Conservation (phyloP, 2,113 vertebrate species). For the Calypte anna region DNA sequence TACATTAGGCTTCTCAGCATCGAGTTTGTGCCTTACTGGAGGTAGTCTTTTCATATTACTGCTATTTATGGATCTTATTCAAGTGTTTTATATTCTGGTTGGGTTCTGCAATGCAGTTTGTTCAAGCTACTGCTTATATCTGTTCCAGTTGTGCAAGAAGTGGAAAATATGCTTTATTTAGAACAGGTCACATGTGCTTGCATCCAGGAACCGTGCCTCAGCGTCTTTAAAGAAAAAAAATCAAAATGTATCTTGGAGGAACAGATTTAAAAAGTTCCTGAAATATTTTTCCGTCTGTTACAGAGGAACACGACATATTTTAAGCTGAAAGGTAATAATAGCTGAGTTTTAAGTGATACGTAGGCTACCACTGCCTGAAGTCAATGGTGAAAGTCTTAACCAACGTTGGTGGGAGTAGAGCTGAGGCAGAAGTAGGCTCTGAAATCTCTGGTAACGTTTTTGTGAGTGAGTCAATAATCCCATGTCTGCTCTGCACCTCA, state of each 20-base stretch:
- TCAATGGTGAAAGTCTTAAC: constrained; percentile 12
- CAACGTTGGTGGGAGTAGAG: background rate
- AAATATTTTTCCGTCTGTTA: constrained; percentile 68
- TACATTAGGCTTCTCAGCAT: constrained; percentile 57
- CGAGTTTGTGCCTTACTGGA: constrained; percentile 59
- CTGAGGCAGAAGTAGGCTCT: background rate
- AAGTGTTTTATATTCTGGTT: constrained; percentile 68
- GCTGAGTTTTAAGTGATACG: background rate
- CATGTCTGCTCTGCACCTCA: constrained; percentile 47
- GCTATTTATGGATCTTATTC: constrained; percentile 76
- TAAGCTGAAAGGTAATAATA: constrained; percentile 39
- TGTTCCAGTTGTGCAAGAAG: constrained; percentile 86
- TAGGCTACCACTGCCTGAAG: constrained; percentile 5
- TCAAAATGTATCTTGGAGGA: constrained; percentile 75
- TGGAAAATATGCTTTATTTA: constrained; percentile 89
- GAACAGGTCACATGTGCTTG: constrained; percentile 83
- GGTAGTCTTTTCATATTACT: constrained; percentile 68
- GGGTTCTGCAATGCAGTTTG: constrained; percentile 77
- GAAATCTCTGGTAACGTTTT: constrained; percentile 20
- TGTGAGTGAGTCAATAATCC: constrained; percentile 48
- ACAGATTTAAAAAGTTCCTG: constrained; percentile 79
- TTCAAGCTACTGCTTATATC: constrained; percentile 82
- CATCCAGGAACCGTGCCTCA: constrained; percentile 79
- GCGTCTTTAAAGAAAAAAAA: constrained; percentile 46
- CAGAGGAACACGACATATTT: constrained; percentile 54